phyloP scores from a whole-genome alignment of 2,888 invertebrate genomes.

The Lobophora halterata region DNA sequence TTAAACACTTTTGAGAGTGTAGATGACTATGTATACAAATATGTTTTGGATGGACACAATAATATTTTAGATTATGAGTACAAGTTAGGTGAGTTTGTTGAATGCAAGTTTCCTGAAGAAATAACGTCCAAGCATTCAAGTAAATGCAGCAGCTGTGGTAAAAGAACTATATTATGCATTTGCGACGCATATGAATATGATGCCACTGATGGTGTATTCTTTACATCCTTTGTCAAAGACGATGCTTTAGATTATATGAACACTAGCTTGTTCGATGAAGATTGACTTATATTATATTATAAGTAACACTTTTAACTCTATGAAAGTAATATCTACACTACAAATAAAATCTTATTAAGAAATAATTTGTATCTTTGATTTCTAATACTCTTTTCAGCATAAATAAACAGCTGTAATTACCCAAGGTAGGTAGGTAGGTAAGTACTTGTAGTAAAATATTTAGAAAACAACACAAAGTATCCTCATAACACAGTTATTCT shows the following conservation, averaged over 20 bases:
- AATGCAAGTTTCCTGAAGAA: constrained; percentile 63
- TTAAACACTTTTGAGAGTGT: constrained; percentile 85
- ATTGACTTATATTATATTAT: constrained; percentile 8
- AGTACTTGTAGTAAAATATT: no score
- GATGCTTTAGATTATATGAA: constrained; percentile 67
- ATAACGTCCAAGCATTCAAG: constrained; percentile 63
- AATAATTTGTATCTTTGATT: constrained; percentile 3
- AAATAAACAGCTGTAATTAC: no score
- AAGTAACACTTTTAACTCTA: no score
- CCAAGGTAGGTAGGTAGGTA: no score
- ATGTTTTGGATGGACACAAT: constrained; percentile 65
- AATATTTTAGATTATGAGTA: constrained; percentile 37
- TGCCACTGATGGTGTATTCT: constrained; percentile 57
- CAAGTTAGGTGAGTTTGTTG: constrained; percentile 52
- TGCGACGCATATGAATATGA: constrained; percentile 60
- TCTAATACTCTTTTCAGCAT: no score
- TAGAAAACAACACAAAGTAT: no score
- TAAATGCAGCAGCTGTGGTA: constrained; percentile 67
- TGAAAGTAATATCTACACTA: no score
- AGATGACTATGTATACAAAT: constrained; percentile 83
- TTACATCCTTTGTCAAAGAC: constrained; percentile 54
- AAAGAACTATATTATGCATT: constrained; percentile 61
- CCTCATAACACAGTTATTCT: no score
- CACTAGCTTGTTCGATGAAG: constrained; percentile 61
- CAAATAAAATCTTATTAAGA: no score